Evolutionary conservation across 2,888 invertebrate species (phyloP), one percentile per base, ranked within the genome.

Genomic region (Lochmaea capreae): DNA sequence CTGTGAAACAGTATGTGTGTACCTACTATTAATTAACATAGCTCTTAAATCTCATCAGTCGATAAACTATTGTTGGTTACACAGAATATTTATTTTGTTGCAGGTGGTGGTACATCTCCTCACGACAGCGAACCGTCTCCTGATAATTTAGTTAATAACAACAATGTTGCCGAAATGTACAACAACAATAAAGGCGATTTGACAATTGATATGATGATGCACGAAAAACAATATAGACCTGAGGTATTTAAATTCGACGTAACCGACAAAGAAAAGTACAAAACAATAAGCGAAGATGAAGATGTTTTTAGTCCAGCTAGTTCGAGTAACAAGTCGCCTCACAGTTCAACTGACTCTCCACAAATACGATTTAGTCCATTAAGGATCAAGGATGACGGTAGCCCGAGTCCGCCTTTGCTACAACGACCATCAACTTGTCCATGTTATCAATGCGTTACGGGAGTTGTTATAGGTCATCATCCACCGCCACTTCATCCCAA

Each of bases 231-330:
- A 76, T 85, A 85, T 81, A 83, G 84, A 67, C 81, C 80, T 52
- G 89, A 90, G 76, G 89, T 90, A 65, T 88, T 90, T 78, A 88
- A 89, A 65, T 91, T 90, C 81, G 90, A 90, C 78, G 85, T 86
- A 22, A 72, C 86, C 81, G 79, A 87, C 82, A 80, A 86, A 83
- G 86, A 80, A 80, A 83, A 81, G 77, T 80, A 83, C 78, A 82
- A 86, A 42, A 86, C 82, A 71, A 87, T 87, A 67, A 90, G 90
- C 77, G 89, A 89, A 79, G 90, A 90, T 74, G 90, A 90, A 80
- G 90, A 90, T 77, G 90, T 90, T 14, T 90, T 90, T 83, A 90
- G 90, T 82, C 90, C 90, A 2, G 89, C 90, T 9, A 88, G 89
- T 72, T 89, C 89, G 16, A 90, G 89, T 79, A 89, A 88, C 78